Conservation (phyloP, 2,888 invertebrate species). For the Ellobium chinense region DNA sequence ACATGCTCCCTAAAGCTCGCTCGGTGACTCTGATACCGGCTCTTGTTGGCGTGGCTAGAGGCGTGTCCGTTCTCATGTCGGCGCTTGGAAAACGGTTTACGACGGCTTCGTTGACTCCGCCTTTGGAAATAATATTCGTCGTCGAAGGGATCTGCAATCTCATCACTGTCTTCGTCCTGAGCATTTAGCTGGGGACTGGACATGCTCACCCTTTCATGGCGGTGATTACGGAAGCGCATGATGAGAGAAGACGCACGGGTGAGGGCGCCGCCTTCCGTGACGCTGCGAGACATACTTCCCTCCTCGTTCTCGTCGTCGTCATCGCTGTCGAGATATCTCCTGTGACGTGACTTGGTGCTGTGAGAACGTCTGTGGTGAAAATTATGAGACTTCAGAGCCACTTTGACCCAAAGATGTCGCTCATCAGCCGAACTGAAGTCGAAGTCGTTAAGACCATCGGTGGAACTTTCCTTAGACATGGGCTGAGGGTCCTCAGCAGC, state of each 20-base stretch:
- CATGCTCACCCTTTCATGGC: no score
- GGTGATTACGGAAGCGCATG: not conserved
- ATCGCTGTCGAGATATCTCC: not conserved
- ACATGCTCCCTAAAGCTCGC: not conserved
- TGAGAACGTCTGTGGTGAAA: slow-evolving; percentile 5
- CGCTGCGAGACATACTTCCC: not conserved
- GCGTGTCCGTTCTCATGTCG: no score
- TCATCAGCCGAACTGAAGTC: not conserved
- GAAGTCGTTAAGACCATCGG: not conserved
- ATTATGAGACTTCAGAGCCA: not conserved
- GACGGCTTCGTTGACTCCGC: no score
- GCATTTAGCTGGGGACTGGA: no score
- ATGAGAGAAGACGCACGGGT: not conserved
- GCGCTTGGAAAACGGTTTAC: no score
- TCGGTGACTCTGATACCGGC: not conserved
- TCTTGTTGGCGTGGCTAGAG: no score
- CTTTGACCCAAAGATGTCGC: not conserved
- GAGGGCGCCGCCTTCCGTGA: slow-evolving; percentile 3
- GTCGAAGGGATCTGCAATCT: no score
- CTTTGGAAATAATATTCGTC: no score
- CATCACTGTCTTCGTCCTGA: no score
- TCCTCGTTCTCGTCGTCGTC: slow-evolving; percentile 19
- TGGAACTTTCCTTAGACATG: not conserved
- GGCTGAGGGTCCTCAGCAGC: not conserved
- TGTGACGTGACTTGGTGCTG: slow-evolving; percentile 28